Percentiles rank a stretch among this genome's conserved stretches.
These are phyloP conservation scores for Harpagifer antarcticus DNA, from an alignment of 2,797 vertebrate species.

Conservation along the genomic window DNA sequence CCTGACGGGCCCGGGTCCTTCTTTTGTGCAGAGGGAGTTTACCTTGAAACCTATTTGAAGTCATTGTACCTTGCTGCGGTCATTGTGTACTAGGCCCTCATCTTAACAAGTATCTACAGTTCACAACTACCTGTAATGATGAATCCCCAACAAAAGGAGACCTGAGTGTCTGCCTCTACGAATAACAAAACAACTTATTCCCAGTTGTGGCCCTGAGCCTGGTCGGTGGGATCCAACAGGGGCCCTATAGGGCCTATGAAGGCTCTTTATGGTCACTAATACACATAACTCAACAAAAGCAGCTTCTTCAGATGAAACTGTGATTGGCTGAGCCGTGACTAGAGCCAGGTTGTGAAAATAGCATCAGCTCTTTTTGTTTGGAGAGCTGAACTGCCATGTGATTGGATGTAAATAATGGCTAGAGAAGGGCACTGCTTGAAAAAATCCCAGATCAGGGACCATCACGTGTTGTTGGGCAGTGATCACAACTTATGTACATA, in stretches of 20 bases:
- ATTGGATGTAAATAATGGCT: conserved; percentile 38
- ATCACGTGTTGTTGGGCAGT: neutral
- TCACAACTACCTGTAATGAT: conserved; percentile 89
- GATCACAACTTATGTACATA: neutral
- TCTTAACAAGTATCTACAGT: conserved; percentile 84
- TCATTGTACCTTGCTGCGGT: conserved; percentile 83
- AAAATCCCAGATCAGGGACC: neutral
- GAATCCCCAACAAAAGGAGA: conserved; percentile 75
- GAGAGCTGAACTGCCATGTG: conserved; percentile 31
- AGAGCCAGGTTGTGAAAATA: conserved; percentile 54
- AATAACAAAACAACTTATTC: conserved; percentile 87
- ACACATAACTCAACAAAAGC: conserved; percentile 68
- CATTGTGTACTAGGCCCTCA: conserved; percentile 83
- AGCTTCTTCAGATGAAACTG: conserved; percentile 40
- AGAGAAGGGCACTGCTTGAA: neutral
- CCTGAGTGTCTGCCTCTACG: conserved; percentile 79
- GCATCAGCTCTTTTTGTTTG: conserved; percentile 29
- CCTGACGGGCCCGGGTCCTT: conserved; percentile 56
- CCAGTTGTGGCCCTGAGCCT: conserved; percentile 76
- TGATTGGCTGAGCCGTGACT: conserved; percentile 46
- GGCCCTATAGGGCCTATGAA: conserved; percentile 72
- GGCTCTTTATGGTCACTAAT: conserved; percentile 83
- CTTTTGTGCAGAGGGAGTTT: conserved; percentile 79
- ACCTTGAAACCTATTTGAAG: conserved; percentile 88
- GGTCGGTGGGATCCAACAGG: conserved; percentile 67